Evolutionary conservation across 1,140 invertebrate genomes (phyloP), one percentile per base, ranked within the genome.

Genomic region (Pseudomyrmex sp.): DNA sequence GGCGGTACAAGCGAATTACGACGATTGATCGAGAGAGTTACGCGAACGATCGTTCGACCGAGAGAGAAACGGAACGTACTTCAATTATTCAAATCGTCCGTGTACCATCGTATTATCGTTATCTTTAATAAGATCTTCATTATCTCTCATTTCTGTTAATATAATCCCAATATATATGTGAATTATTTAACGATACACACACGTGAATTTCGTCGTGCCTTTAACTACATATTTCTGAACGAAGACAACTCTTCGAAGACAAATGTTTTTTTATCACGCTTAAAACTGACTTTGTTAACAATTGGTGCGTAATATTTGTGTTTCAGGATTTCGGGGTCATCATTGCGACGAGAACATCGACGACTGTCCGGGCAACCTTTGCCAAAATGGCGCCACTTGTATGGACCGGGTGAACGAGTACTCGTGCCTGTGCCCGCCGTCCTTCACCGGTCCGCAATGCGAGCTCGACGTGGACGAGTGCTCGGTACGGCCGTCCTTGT

Each of bases 311-410:
- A 90, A 0, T 52, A 26, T 46, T 70, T 86, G 84, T 91, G 84
- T 93, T 95, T 0, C 95, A 98, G 98, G 98, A 76, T 98, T 97
- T 92, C 96, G 96, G 56, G 98, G 98, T 18, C 96, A 96, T 84
- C 96, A 98, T 91, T 98, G 98, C 94, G 97, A 98, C 89, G 97
- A 98, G 91, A 98, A 98, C 93, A 97, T 98, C 90, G 98, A 99
- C 94, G 98, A 99, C 92, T 99, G 98, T 92, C 96, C 97, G 1
- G 98, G 98, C 3, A 96, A 99, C 93, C 95, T 97, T 20, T 99
- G 98, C 91, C 97, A 98, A 93, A 99, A 99, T 92, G 98, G 98
- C 0, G 98, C 97, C 10, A 98, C 97, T 0, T 99, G 98, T 90
- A 94, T 98, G 62, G 98, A 99, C 93, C 97, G 97, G 1, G 96